phyloP scores from a whole-genome alignment of 2,888 invertebrate species.

The Euclidia mi region DNA sequence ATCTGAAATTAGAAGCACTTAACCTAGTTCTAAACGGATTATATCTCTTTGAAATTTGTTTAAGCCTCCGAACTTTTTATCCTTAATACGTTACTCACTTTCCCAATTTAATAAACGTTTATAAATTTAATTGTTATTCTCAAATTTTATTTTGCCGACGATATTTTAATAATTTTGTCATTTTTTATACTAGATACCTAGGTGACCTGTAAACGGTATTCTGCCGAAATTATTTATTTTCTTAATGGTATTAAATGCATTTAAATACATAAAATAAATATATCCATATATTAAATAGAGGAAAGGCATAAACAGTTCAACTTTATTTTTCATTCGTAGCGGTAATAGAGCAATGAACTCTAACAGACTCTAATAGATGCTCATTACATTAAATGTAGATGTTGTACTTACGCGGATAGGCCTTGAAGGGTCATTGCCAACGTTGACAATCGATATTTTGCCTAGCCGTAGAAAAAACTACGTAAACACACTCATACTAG shows the following conservation, averaged over 20 bases:
- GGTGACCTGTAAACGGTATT: too few relatives aligned
- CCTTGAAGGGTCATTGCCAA: constrained; percentile 82
- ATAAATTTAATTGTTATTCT: neutral
- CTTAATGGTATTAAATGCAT: too few relatives aligned
- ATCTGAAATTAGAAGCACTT: neutral
- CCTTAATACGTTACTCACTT: neutral
- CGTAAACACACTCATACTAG: constrained; percentile 29
- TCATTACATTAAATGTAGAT: constrained; percentile 34
- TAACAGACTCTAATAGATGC: constrained; percentile 7
- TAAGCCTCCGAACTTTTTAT: neutral
- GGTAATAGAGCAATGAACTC: constrained; percentile 4
- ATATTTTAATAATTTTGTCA: too few relatives aligned
- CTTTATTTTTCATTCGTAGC: neutral
- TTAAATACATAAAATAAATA: too few relatives aligned
- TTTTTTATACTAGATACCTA: too few relatives aligned
- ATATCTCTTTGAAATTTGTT: neutral
- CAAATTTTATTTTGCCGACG: neutral
- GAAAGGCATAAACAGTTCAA: too few relatives aligned
- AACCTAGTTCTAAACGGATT: too few relatives aligned
- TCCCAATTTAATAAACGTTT: neutral
- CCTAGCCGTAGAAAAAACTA: constrained; percentile 65
- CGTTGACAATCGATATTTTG: constrained; percentile 74
- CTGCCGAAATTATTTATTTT: too few relatives aligned
- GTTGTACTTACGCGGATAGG: constrained; percentile 44
- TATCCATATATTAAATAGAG: too few relatives aligned